Evolutionary conservation across 2,888 invertebrate species (phyloP), one percentile per base, ranked within the genome.

Genomic region (Drosophila austrosaltans): DNA sequence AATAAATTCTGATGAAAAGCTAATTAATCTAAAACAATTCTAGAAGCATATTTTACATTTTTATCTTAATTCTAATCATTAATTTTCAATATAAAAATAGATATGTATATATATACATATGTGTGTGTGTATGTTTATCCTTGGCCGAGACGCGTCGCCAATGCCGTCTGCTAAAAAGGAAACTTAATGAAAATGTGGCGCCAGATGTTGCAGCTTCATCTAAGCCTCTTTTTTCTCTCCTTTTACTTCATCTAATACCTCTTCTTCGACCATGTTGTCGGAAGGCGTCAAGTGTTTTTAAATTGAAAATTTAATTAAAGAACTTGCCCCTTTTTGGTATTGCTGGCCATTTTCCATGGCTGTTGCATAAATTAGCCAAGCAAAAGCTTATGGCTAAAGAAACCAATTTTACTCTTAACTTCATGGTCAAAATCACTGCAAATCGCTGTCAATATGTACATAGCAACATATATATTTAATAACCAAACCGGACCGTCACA

Each of bases 221-320:
- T 48, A 48, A 48, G 44, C 44, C 44, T 48, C 44, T 22, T 48
- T 48, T 8, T 6, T 44, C 20, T 22, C 32, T 7, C n/a, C 53
- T 28, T 6, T 39, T 28, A 32, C 32, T 40, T n/a, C 40, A 6
- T 2, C 30, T 40, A 3, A 40, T 30, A 32, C 32, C 36, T 12
- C 53, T 42, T 12, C 53, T 28, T 5, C 22, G 5, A 10, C 32
- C 44, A 16, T 64, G 53, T 48, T 70, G 57, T 73, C 70, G 56
- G 32, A 30, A 70, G 69, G 73, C 73, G 63, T 76, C 84, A 77
- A 81, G 77, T 87, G 75, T 75, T 64, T 81, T 69, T 84, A 76
- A 84, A 84, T 87, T 72, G 76, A 84, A 85, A 77, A 89, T 89
- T 85, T 84, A 85, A 89, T 89, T 84, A 84, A 87, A 82, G 84